These are phyloP conservation scores for Sinopyrophorus schimmeli DNA, from an alignment of 2,888 invertebrate species.

Conservation along the genomic window DNA sequence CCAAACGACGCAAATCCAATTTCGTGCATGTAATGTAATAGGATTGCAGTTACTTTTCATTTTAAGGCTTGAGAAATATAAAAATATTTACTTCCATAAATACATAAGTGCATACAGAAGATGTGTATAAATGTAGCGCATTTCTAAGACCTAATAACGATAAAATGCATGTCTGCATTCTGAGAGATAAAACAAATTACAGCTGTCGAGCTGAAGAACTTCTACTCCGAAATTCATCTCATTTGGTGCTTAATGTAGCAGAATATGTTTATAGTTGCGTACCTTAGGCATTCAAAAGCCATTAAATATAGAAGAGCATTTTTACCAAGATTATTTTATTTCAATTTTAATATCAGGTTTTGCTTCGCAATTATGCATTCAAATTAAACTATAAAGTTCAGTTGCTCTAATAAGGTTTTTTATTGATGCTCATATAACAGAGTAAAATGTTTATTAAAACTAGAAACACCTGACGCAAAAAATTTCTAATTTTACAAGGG, in stretches of 20 bases:
- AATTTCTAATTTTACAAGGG: too few species aligned
- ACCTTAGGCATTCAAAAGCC: conserved; percentile 36
- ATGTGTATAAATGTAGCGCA: conserved; percentile 6
- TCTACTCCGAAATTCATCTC: conserved; percentile 29
- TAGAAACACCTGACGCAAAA: too few species aligned
- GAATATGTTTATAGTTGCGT: conserved; percentile 36
- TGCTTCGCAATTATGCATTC: too few species aligned
- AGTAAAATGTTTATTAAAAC: too few species aligned
- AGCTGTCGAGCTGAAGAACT: conserved; percentile 25
- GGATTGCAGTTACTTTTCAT: conserved; percentile 11
- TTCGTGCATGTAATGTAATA: conserved; percentile 9
- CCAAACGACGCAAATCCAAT: conserved; percentile 14
- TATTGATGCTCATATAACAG: too few species aligned
- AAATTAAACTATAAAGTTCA: too few species aligned
- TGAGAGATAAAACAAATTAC: conserved; percentile 29
- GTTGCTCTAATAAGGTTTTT: too few species aligned
- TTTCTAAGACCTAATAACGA: conserved; percentile 21
- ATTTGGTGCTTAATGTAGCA: conserved; percentile 40
- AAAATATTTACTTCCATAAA: conserved; percentile 3
- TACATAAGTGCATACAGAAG: neutral
- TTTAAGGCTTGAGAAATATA: conserved; percentile 11
- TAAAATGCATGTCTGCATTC: conserved; percentile 27
- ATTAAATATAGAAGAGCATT: conserved; percentile 24
- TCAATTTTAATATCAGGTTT: too few species aligned
- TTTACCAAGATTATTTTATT: too few species aligned